Percentiles rank a stretch among this genome's conserved stretches.
These are phyloP conservation scores for Potorous gilbertii DNA, from an alignment of 2,797 vertebrate species.

Conservation along the genomic window DNA sequence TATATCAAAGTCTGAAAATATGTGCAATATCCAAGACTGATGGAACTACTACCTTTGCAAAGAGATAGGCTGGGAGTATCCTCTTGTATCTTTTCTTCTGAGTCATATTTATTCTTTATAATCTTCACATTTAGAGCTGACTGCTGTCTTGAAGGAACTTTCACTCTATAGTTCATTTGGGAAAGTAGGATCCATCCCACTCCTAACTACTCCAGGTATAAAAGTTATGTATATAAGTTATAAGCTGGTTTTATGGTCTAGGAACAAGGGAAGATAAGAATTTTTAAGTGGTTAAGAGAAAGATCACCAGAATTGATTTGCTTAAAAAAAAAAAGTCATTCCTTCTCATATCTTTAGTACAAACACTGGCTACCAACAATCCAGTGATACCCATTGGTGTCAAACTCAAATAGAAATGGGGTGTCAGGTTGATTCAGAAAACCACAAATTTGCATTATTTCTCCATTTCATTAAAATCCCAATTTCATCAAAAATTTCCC, in stretches of 20 bases:
- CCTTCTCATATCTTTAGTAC: conserved; percentile 82
- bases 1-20: neutral
- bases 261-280: conserved; percentile 46
- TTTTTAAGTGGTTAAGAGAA: conserved; percentile 56
- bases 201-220: conserved; percentile 40
- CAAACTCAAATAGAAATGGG: neutral
- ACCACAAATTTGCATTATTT: too few relatives aligned
- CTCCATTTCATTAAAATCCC: too few relatives aligned
- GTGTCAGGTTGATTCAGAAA: too few relatives aligned
- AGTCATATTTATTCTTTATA: neutral
- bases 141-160: conserved; percentile 25
- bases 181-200: conserved; percentile 18
- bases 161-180: conserved; percentile 5
- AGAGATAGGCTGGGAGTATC: neutral
- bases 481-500: neutral
- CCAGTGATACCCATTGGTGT: conserved; percentile 56
- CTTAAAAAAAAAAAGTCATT: conserved; percentile 48
- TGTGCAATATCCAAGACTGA: neutral
- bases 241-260: conserved; percentile 8
- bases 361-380: conserved; percentile 71
- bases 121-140: conserved; percentile 14
- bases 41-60: too few relatives aligned
- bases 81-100: neutral
- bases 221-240: conserved; percentile 6
- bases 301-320: conserved; percentile 46